Conservation (phyloP, 2,113 vertebrate genomes). For the Saguinus midas region DNA sequence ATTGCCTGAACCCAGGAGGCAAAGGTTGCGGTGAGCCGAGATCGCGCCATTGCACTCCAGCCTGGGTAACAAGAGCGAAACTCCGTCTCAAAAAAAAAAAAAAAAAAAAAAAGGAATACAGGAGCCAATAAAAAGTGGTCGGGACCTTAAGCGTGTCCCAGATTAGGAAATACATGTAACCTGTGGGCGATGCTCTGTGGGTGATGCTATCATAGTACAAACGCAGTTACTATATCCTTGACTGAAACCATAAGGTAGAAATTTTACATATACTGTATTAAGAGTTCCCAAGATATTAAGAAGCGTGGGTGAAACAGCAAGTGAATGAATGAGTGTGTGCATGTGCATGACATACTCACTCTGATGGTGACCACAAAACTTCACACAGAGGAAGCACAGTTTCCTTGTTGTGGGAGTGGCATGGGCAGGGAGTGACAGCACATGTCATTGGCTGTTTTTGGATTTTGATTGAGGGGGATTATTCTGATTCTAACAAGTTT, state of each 20-base stretch:
- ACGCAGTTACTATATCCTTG: too few species aligned
- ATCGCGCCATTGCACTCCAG: too few species aligned
- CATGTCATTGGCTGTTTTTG: conserved; percentile 46
- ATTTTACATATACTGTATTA: not conserved
- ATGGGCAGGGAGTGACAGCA: not conserved
- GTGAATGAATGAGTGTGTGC: not conserved
- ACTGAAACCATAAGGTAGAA: not conserved
- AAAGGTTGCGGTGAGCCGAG: too few species aligned
- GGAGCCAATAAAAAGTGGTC: too few species aligned
- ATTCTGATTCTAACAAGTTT: conserved; percentile 69
- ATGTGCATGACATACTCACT: fast-evolving
- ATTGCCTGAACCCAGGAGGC: too few species aligned
- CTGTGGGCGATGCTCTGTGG: not conserved
- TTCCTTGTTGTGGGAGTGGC: not conserved
- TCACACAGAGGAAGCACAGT: too few species aligned
- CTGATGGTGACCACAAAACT: not conserved
- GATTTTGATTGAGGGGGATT: conserved; percentile 46
- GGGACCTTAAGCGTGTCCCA: not conserved
- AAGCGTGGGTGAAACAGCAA: not conserved
- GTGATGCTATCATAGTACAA: not conserved
- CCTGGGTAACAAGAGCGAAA: too few species aligned
- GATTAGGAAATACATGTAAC: not conserved
- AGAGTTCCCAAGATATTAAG: not conserved
- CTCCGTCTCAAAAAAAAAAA: too few species aligned
- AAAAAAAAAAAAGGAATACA: not conserved